Conservation (phyloP, 2,797 vertebrate genomes). For the Anas acuta region DNA sequence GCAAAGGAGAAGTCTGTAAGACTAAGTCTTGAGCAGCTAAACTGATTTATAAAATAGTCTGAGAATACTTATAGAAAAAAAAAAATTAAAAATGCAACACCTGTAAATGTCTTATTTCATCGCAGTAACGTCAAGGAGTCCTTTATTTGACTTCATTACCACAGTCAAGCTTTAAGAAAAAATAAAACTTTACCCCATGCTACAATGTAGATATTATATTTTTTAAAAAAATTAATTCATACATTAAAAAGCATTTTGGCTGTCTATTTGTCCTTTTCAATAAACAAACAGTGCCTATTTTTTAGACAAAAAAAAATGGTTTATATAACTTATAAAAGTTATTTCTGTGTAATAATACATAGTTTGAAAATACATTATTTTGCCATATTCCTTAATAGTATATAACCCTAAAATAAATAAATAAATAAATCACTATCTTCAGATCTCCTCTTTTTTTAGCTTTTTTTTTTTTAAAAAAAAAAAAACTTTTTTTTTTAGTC, state of each 20-base stretch:
- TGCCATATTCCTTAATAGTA: background rate
- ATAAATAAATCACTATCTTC: background rate
- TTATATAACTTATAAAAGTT: background rate
- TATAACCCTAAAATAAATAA: background rate
- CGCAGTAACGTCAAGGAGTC: background rate
- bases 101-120: background rate
- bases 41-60: background rate
- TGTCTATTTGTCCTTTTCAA: background rate
- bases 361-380: background rate
- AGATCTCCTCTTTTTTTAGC: background rate
- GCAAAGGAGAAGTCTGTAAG: background rate
- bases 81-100: background rate
- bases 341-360: background rate
- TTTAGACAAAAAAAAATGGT: background rate
- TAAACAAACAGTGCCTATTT: fast-evolving
- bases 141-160: background rate
- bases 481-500: background rate
- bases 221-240: background rate
- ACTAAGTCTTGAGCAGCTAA: background rate
- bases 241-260: background rate
- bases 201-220: background rate
- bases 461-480: no score
- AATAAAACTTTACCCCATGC: background rate
- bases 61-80: background rate
- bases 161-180: background rate